Evolutionary conservation across 2,113 vertebrate genomes (phyloP), one percentile per base, ranked within the genome.

Genomic region (Lichenostomus cassidix): DNA sequence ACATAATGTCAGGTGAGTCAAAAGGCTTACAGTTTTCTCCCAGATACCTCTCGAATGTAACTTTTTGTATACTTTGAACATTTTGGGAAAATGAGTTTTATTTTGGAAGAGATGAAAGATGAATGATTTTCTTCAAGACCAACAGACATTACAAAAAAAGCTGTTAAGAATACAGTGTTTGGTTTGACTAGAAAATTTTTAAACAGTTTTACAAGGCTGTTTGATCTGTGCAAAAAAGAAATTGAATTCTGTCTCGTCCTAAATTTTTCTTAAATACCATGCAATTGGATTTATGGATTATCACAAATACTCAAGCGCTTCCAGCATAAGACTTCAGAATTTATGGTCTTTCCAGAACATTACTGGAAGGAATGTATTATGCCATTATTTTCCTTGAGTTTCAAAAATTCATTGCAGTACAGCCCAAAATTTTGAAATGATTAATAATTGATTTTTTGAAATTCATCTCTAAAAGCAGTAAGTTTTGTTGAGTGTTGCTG

Each of bases 1-100:
- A 33, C 97, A 96, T 18, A 17, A 58, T 83, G 93, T 88, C 76
- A 97, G 98, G 98, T 98, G 86, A 98, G 91, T 95, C 47, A 92
- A 44, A 86, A 78, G 21, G 50, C 23, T 55, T 62, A 47, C 2
- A 65, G 2, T 49, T 92, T 89, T 63, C 31, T 65, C 21, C 12
- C 10, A 5, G 29, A 41, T 33, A 13, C 11, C 7, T 85, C 24
- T 78, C 24, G 63, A 27, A 28, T 78, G 15, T 75, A 64, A 16
- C 18, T 81, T 15, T 70, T 74, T 15, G 8, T 55, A 37, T 1
- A 12, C 31, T 42, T 91, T 10, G 3, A 15, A 65, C 10, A 18
- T 41, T 86, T 92, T 39, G 15, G 33, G 46, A 87, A 52, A 16
- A 10, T 50, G 53, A 12, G 2, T 50, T 82, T 90, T 83, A 10